Conservation (phyloP, 2,888 invertebrate genomes). For the Eupsilia transversa region DNA sequence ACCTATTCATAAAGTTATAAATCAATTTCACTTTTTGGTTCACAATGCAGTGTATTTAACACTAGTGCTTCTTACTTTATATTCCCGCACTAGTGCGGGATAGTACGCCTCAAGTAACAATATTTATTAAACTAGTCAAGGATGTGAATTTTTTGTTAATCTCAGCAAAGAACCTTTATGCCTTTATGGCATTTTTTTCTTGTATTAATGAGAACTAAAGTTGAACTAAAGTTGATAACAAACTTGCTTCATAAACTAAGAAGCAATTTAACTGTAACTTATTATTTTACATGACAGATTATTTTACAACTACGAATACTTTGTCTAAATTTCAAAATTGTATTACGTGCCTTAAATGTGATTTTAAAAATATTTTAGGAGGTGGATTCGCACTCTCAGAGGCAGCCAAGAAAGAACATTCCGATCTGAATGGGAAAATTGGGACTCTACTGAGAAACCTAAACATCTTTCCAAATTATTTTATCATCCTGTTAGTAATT, state of each 20-base stretch:
- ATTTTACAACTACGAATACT: not conserved
- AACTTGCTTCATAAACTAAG: too few species aligned
- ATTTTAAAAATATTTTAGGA: conserved; percentile 67
- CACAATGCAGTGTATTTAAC: not conserved
- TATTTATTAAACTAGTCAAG: not conserved
- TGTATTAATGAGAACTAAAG: not conserved
- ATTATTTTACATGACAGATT: not conserved
- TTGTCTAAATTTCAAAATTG: not conserved
- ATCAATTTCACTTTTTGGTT: not conserved
- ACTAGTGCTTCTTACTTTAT: not conserved
- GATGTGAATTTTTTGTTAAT: not conserved
- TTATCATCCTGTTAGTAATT: conserved; percentile 77
- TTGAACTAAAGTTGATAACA: not conserved
- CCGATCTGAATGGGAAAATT: conserved; percentile 79
- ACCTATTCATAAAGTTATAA: too few species aligned
- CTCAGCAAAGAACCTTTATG: not conserved
- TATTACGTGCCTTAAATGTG: not conserved
- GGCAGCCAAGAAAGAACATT: conserved; percentile 75
- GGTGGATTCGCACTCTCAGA: conserved; percentile 83
- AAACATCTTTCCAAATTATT: conserved; percentile 70
- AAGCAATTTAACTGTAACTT: not conserved
- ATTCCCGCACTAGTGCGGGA: not conserved
- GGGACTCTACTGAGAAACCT: conserved; percentile 72
- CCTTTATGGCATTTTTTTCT: not conserved
- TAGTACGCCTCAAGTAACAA: not conserved